Evolutionary conservation across 2,888 invertebrate genomes (phyloP).

Genomic region (Digitonthophagus gazella): DNA sequence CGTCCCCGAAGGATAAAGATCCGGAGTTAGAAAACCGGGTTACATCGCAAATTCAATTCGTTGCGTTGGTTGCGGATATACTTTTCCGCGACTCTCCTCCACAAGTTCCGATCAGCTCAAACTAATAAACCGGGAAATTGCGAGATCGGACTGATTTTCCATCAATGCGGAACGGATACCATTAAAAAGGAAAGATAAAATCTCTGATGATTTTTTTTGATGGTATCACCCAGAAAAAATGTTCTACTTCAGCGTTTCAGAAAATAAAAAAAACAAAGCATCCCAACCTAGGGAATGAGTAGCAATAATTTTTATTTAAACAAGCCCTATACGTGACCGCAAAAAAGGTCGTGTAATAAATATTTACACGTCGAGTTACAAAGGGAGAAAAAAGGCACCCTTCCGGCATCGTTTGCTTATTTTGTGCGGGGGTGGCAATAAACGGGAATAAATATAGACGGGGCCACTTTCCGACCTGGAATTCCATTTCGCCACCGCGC

Average conservation of each 20-base stretch:
- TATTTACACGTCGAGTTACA: background rate
- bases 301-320: background rate
- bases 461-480: background rate
- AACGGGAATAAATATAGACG: background rate
- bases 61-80: background rate
- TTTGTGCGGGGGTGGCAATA: background rate
- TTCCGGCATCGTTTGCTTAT: background rate
- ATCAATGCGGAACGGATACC: too few species aligned
- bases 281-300: background rate
- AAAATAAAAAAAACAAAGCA: background rate
- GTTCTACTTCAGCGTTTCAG: background rate
- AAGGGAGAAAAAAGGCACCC: background rate
- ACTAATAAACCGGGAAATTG: background rate
- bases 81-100: background rate
- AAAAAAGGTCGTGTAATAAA: background rate
- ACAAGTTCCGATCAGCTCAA: background rate
- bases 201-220: too few species aligned
- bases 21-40: background rate
- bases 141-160: background rate
- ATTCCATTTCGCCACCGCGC: constrained; percentile 12
- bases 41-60: background rate
- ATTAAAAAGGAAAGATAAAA: too few species aligned
- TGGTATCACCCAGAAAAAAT: too few species aligned
- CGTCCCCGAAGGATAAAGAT: background rate
- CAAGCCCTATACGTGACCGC: background rate